Base-by-base conservation (phyloP, 2,888 invertebrate species). In the Drosophila fulvimacula region DNA sequence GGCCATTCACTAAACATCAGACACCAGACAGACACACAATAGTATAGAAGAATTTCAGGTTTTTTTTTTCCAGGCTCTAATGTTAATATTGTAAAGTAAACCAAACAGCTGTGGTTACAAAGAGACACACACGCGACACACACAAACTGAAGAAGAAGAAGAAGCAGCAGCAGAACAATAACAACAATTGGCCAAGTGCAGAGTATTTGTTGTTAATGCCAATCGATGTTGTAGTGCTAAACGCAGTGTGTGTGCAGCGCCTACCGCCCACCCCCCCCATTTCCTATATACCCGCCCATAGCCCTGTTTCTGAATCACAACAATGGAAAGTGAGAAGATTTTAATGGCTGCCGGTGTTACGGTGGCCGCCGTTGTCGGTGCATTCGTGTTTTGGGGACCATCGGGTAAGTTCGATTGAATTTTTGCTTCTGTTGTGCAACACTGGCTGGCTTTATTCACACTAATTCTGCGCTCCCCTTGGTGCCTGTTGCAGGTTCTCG, bases 311-410 rank as follows among this genome's bases (percentile, higher is more conserved):
- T 36, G 34, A 21, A 36, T 51, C 30, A 38, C 34, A 46, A 51
- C 48, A 93, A 93, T 93, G 93, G 93, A 93, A 84, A 96, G 96
- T 65, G 96, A 96, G 90, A 95, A 95, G 91, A 94, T 96, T 79
- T 93, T 96, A 71, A 95, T 96, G 89, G 96, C 96, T 76, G 96
- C 96, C 55, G 96, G 96, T 36, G 94, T 96, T 57, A 96, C 96
- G 57, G 96, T 92, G 11, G 96, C 96, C 17, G 95, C 97, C 57
- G 96, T 96, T 32, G 95, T 97, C 15, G 96, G 96, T 38, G 96
- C 96, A 7, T 97, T 97, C 90, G 96, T 97, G 41, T 94, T 97
- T 81, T 97, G 96, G 96, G 95, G 82, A 94, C 95, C 82, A 93
- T 91, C 92, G 48, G 92, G 93, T 92, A 76, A 87, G 80, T 74